Evolutionary conservation across 2,113 vertebrate genomes (phyloP).

Genomic region (Burhinus bistriatus): DNA sequence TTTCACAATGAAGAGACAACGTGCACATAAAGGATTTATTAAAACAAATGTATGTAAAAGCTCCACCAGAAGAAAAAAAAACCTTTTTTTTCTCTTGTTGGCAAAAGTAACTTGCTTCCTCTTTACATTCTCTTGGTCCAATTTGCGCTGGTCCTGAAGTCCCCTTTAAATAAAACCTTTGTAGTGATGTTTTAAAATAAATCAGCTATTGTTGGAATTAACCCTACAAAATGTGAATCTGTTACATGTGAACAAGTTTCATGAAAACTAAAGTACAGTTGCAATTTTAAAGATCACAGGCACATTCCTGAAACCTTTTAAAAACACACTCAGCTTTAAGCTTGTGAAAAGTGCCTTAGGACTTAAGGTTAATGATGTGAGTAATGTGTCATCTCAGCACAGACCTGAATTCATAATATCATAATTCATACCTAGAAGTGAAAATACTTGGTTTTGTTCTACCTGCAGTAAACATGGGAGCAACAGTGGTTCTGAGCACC

Average conservation of each 20-base stretch:
- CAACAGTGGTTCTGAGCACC: not conserved
- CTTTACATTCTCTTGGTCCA: not conserved
- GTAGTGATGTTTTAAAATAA: not conserved
- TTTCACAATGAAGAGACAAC: not conserved
- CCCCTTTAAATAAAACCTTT: not conserved
- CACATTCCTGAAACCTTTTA: not conserved
- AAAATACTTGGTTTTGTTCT: not conserved
- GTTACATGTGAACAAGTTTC: slow-evolving; percentile 13
- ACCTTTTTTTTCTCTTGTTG: not conserved
- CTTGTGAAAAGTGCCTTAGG: not conserved
- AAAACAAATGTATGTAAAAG: not conserved
- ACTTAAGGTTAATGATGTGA: not conserved
- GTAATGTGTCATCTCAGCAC: not conserved
- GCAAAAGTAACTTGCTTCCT: not conserved
- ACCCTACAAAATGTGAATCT: slow-evolving; percentile 14
- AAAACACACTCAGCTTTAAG: not conserved
- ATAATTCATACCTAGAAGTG: not conserved
- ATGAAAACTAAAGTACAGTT: not conserved
- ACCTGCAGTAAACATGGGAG: not conserved
- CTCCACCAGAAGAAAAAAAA: not conserved
- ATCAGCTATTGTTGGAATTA: slow-evolving; percentile 11
- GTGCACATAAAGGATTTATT: not conserved
- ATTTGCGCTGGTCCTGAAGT: not conserved
- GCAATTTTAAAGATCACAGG: slow-evolving; percentile 19
- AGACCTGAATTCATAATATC: not conserved